These are phyloP conservation scores for Myotis findleyi DNA, from an alignment of 2,797 vertebrate genomes.

Conservation along the genomic window DNA sequence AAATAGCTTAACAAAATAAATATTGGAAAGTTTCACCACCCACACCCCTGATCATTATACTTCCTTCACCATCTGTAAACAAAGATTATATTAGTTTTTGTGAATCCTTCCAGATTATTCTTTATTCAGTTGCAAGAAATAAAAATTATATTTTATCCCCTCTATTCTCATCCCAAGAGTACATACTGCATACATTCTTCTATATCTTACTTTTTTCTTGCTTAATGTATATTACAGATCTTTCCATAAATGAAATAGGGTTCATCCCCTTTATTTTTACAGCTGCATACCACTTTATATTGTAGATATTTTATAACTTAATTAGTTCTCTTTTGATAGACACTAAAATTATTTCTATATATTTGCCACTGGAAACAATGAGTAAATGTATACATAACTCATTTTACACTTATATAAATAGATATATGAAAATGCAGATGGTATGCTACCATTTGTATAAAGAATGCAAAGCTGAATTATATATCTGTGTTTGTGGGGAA, in stretches of 20 bases:
- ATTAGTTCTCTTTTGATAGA: not conserved
- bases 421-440: not conserved
- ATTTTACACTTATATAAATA: not conserved
- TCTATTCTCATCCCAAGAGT: not conserved
- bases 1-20: not conserved
- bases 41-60: not conserved
- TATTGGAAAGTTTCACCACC: not conserved
- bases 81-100: constrained; percentile 29
- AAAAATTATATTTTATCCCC: not conserved
- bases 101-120: not conserved
- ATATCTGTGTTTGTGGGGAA: not conserved
- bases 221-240: not conserved
- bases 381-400: not conserved
- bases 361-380: not conserved
- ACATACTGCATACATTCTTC: not conserved
- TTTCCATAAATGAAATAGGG: not conserved
- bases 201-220: not conserved
- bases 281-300: not conserved
- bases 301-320: not conserved
- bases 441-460: not conserved
- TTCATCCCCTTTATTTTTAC: not conserved
- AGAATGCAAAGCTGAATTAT: not conserved
- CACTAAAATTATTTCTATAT: not conserved
- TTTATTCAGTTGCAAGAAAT: constrained; percentile 28
- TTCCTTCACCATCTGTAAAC: not conserved